These are phyloP conservation scores for Aphelinus atriplicis DNA, from an alignment of 1,140 invertebrate genomes.

Conservation along the genomic window DNA sequence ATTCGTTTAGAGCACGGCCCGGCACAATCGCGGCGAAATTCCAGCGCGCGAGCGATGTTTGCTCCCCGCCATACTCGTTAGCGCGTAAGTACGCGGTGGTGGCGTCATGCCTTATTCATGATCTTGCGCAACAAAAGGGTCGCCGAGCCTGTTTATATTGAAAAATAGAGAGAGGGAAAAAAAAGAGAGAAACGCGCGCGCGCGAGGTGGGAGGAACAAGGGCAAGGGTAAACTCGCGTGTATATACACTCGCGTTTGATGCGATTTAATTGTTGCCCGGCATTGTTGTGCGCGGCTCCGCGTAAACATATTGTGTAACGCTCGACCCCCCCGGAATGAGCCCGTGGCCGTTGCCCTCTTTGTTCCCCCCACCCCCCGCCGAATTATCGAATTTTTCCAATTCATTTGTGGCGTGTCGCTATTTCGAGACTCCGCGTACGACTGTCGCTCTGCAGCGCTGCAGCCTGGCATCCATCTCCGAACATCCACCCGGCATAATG, in stretches of 20 bases:
- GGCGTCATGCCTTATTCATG: neutral
- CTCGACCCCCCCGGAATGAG: too few relatives aligned
- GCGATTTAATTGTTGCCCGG: neutral
- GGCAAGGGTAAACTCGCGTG: slow-evolving; percentile 3
- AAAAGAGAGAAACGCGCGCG: neutral
- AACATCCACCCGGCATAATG: too few relatives aligned
- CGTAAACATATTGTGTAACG: too few relatives aligned
- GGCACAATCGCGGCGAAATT: neutral
- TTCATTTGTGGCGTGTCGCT: too few relatives aligned
- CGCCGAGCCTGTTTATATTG: neutral
- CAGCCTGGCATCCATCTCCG: too few relatives aligned
- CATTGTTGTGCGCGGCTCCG: too few relatives aligned
- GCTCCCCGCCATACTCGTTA: neutral
- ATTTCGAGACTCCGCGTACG: too few relatives aligned
- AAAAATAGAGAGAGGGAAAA: neutral
- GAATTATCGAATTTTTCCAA: too few relatives aligned
- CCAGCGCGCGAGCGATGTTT: neutral
- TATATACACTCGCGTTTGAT: neutral
- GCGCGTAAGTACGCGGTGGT: neutral
- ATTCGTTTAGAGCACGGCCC: slow-evolving; percentile 50
- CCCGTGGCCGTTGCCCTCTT: too few relatives aligned
- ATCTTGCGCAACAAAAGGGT: slow-evolving; percentile 8
- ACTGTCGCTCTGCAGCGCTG: too few relatives aligned
- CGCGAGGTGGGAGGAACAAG: neutral
- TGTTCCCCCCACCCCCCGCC: too few relatives aligned